Evolutionary conservation across 2,113 vertebrate genomes (phyloP).

Genomic region (Collichthys lucidus): DNA sequence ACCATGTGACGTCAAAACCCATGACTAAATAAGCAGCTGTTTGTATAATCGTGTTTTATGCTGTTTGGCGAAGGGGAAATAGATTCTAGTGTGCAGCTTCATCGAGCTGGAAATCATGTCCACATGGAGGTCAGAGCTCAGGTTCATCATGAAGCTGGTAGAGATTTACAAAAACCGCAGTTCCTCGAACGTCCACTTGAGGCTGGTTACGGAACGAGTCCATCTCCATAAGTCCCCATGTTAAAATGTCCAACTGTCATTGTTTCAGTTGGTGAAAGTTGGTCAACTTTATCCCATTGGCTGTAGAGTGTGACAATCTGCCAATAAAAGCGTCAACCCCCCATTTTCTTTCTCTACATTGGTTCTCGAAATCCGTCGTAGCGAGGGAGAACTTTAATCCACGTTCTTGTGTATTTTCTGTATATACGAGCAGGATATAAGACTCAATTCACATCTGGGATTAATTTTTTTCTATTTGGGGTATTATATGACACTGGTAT

Average conservation of each 20-base stretch:
- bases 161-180: background rate
- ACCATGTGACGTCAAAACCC: conserved; percentile 30
- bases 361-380: too few relatives aligned
- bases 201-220: too few relatives aligned
- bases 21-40: conserved; percentile 43
- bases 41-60: conserved; percentile 48
- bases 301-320: too few relatives aligned
- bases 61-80: too few relatives aligned
- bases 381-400: too few relatives aligned
- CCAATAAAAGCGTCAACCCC: too few relatives aligned
- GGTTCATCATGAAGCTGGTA: conserved; percentile 18
- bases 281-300: too few relatives aligned
- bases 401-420: background rate
- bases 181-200: too few relatives aligned
- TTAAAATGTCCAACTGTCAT: too few relatives aligned
- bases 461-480: conserved; percentile 27
- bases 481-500: background rate
- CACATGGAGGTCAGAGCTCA: conserved; percentile 36
- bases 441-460: background rate
- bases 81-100: conserved; percentile 13
- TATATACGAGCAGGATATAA: background rate
- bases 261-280: too few relatives aligned
- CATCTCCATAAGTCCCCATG: too few relatives aligned
- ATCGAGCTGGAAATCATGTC: conserved; percentile 12
- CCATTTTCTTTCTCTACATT: too few relatives aligned